Percentiles rank a stretch among this genome's conserved stretches.
phyloP scores from a whole-genome alignment of 2,113 vertebrate species.

The Alligator sinensis region DNA sequence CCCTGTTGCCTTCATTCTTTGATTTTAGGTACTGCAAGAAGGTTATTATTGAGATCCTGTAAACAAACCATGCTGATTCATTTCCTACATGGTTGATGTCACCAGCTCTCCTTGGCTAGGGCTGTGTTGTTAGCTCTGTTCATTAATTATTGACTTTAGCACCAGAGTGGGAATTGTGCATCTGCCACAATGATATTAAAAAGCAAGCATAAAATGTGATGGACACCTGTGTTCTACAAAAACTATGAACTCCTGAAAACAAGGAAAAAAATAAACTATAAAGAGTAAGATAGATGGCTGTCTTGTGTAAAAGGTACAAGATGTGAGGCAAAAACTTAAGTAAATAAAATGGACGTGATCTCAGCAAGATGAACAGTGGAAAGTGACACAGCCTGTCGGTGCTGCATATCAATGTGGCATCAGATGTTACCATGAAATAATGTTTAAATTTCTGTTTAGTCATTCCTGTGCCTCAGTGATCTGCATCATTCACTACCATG shows the following conservation, averaged over 20 bases:
- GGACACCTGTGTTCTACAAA: not conserved
- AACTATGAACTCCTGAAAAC: not conserved
- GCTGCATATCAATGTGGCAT: accelerated
- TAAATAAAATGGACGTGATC: not conserved
- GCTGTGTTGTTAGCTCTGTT: not conserved
- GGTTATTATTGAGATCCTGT: not conserved
- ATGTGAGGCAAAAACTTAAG: not conserved
- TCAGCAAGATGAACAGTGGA: not conserved
- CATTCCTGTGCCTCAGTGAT: not conserved
- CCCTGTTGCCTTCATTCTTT: not conserved
- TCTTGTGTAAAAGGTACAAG: not conserved
- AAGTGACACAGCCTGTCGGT: not conserved
- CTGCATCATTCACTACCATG: not conserved
- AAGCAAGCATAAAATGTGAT: not conserved
- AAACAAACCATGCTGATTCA: not conserved
- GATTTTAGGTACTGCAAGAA: not conserved
- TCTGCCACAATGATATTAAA: not conserved
- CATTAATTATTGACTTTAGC: constrained; percentile 18
- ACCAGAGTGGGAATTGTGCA: not conserved
- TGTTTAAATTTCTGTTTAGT: not conserved
- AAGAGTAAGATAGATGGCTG: not conserved
- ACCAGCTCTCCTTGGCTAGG: not conserved
- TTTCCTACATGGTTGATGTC: not conserved
- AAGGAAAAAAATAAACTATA: not conserved
- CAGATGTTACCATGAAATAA: not conserved